These are phyloP conservation scores for Odontophorus gujanensis DNA, from an alignment of 2,113 vertebrate species.

Conservation along the genomic window DNA sequence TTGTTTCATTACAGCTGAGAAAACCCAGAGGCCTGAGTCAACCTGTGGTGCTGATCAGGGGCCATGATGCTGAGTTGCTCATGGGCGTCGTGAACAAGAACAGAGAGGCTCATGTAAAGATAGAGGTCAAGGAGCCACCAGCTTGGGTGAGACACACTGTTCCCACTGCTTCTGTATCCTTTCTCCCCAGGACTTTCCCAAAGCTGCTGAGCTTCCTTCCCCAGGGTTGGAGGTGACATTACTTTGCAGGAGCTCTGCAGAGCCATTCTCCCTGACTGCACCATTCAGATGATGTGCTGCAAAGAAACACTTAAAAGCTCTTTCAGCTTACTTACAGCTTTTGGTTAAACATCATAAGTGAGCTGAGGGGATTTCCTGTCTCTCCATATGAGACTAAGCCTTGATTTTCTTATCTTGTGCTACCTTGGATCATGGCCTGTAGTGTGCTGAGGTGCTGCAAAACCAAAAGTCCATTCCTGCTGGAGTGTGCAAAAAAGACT, in stretches of 20 bases:
- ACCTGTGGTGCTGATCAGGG: conserved; percentile 93
- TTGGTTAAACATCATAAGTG: accelerated
- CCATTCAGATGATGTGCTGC: not conserved
- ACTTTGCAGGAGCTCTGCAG: not conserved
- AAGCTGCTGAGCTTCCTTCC: not conserved
- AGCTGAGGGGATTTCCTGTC: not conserved
- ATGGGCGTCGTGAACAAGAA: conserved; percentile 98
- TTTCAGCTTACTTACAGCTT: not conserved
- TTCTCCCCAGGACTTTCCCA: not conserved
- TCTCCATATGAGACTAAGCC: not conserved
- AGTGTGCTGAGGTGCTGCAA: not conserved
- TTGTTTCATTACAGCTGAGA: conserved; percentile 79
- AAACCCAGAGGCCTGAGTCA: conserved; percentile 84
- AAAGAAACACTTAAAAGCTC: not conserved
- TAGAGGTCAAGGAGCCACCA: conserved; percentile 87
- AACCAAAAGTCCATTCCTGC: not conserved
- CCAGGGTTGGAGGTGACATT: not conserved
- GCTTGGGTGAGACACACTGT: conserved; percentile 82
- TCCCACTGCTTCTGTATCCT: not conserved
- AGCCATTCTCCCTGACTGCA: not conserved
- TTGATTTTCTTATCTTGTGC: not conserved
- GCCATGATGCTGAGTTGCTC: conserved; percentile 84
- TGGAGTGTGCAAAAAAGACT: not conserved
- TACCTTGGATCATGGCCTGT: not conserved
- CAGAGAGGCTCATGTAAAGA: conserved; percentile 91